Percentiles rank a stretch among this genome's conserved stretches.
Conservation (phyloP, 1,140 invertebrate genomes). For the Oryzaephilus surinamensis region DNA sequence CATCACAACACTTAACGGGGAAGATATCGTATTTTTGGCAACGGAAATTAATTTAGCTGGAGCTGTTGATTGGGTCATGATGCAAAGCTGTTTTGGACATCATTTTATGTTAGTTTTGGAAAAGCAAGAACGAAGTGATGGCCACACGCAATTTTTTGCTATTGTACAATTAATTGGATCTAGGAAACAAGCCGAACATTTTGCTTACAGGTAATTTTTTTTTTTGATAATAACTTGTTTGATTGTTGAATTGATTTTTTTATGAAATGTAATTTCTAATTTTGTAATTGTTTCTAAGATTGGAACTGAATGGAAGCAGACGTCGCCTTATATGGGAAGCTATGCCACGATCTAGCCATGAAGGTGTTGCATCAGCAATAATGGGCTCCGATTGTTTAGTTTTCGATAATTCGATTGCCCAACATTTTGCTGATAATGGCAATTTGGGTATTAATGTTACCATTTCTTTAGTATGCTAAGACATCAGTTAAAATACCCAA, state of each 20-base stretch:
- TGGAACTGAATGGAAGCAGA: constrained; percentile 92
- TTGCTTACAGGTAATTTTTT: constrained; percentile 76
- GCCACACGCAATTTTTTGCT: constrained; percentile 98
- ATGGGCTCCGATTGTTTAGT: constrained; percentile 97
- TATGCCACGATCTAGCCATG: constrained; percentile 95
- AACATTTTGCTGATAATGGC: constrained; percentile 97
- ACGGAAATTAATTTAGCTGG: constrained; percentile 99
- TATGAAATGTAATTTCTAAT: no score
- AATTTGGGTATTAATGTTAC: constrained; percentile 99
- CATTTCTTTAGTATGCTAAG: constrained; percentile 73
- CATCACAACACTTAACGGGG: constrained; percentile 93
- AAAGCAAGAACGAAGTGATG: constrained; percentile 97
- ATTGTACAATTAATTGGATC: constrained; percentile 99
- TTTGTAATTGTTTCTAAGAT: no score
- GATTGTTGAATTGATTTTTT: constrained; percentile 1
- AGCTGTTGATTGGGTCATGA: constrained; percentile 99
- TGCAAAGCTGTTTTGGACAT: constrained; percentile 98
- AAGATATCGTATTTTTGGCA: constrained; percentile 98
- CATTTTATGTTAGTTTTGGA: constrained; percentile 99
- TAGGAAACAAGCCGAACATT: constrained; percentile 97
- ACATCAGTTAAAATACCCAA: constrained; percentile 1
- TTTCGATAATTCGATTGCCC: constrained; percentile 96
- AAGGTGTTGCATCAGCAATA: constrained; percentile 97
- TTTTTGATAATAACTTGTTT: not conserved
- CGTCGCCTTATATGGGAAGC: constrained; percentile 96